phyloP scores from a whole-genome alignment of 2,797 vertebrate species.

The Tokudaia tokunoshimensis region DNA sequence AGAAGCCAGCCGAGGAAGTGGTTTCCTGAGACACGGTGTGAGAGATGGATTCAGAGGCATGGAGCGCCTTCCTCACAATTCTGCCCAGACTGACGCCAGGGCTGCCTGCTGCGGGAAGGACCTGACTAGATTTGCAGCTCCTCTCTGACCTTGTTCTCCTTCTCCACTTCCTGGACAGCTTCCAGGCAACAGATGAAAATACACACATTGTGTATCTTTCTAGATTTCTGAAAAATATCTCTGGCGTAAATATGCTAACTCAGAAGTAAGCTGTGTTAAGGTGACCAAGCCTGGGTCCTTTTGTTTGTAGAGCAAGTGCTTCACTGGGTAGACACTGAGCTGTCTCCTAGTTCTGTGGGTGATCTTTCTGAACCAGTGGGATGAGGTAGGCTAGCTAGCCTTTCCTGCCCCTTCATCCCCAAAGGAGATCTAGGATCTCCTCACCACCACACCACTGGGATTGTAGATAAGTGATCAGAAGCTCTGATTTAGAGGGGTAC shows the following conservation, averaged over 20 bases:
- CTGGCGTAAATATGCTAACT: neutral
- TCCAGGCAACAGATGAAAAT: neutral
- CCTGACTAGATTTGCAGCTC: neutral
- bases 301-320: no score
- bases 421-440: neutral
- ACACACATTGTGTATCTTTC: neutral
- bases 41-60: neutral
- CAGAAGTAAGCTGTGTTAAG: neutral
- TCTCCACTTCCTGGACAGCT: neutral
- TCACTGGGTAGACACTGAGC: neutral
- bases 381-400: neutral
- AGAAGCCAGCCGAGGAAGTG: neutral
- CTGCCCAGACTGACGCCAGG: neutral
- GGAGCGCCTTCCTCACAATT: neutral
- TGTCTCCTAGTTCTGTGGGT: neutral
- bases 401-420: neutral
- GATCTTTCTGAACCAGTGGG: neutral
- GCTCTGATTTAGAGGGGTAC: neutral
- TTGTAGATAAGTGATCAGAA: neutral
- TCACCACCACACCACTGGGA: neutral
- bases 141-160: neutral
- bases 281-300: neutral
- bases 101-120: neutral
- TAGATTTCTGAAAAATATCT: conserved; percentile 14
- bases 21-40: neutral